Conservation (phyloP, 1,140 invertebrate genomes). For the Caerostris darwini region DNA sequence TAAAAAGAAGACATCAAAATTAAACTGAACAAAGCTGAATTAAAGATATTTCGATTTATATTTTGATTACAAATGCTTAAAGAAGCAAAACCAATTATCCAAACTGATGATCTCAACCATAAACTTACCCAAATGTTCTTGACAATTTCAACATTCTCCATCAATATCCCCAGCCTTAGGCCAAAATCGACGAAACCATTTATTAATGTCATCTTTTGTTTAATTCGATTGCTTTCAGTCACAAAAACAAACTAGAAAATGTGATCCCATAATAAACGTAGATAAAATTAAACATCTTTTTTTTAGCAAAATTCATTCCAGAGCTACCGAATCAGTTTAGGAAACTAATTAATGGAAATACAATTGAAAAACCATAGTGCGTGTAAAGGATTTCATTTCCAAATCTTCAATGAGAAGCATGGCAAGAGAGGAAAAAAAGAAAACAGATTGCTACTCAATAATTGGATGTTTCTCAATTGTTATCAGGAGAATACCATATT, state of each 20-base stretch:
- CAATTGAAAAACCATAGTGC: conserved; percentile 9
- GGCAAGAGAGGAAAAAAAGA: neutral
- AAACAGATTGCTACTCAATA: neutral
- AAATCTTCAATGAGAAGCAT: too few species aligned
- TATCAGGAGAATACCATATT: neutral
- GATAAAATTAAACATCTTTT: conserved; percentile 45
- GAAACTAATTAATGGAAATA: conserved; percentile 53
- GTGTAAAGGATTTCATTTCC: neutral
- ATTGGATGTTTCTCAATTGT: conserved; percentile 37
- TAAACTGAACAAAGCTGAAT: too few species aligned
- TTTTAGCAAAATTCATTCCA: conserved; percentile 75
- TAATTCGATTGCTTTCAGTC: neutral
- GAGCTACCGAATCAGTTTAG: conserved; percentile 4
- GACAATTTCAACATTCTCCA: neutral
- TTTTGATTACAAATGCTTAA: too few species aligned
- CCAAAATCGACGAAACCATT: neutral
- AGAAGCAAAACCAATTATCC: too few species aligned
- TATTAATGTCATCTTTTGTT: conserved; percentile 7
- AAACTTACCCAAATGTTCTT: neutral
- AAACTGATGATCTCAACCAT: neutral
- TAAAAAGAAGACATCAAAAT: too few species aligned
- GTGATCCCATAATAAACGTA: neutral
- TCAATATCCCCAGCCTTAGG: neutral
- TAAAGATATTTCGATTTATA: too few species aligned
- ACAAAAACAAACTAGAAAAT: neutral